Conservation (phyloP, 2,888 invertebrate genomes). For the Protophormia terraenovae region DNA sequence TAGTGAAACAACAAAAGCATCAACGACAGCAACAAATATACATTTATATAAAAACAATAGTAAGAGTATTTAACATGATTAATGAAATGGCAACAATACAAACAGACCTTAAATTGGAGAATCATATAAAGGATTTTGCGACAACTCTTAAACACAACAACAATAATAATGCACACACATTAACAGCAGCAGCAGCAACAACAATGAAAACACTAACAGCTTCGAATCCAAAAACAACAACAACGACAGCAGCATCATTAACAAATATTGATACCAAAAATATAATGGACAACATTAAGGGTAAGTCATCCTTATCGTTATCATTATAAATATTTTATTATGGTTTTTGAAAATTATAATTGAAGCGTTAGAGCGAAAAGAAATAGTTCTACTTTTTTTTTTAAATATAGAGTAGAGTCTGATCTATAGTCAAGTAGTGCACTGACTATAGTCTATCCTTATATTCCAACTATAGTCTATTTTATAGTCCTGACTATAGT, state of each 20-base stretch:
- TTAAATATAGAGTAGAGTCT: no score
- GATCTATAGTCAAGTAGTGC: no score
- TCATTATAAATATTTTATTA: neutral
- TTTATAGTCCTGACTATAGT: no score
- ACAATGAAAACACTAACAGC: slow-evolving; percentile 55
- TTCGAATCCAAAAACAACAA: slow-evolving; percentile 52
- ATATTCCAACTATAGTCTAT: no score
- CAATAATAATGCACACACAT: slow-evolving; percentile 41
- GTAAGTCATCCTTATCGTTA: slow-evolving; percentile 43
- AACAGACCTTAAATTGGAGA: slow-evolving; percentile 73
- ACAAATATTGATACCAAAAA: slow-evolving; percentile 58
- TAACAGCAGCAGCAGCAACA: slow-evolving; percentile 43
- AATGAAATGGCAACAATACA: slow-evolving; percentile 64
- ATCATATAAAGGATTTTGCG: slow-evolving; percentile 64
- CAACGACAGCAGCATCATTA: slow-evolving; percentile 49
- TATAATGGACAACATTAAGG: slow-evolving; percentile 54
- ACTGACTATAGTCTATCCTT: no score
- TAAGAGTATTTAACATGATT: slow-evolving; percentile 58
- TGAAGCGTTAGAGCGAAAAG: neutral
- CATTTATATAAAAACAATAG: slow-evolving; percentile 20
- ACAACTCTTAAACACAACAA: slow-evolving; percentile 63
- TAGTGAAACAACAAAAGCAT: slow-evolving; percentile 16
- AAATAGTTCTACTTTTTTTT: neutral
- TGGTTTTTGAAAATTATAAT: neutral
- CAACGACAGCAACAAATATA: no score